phyloP scores from a whole-genome alignment of 2,797 vertebrate species.

The Myripristis jacobus region DNA sequence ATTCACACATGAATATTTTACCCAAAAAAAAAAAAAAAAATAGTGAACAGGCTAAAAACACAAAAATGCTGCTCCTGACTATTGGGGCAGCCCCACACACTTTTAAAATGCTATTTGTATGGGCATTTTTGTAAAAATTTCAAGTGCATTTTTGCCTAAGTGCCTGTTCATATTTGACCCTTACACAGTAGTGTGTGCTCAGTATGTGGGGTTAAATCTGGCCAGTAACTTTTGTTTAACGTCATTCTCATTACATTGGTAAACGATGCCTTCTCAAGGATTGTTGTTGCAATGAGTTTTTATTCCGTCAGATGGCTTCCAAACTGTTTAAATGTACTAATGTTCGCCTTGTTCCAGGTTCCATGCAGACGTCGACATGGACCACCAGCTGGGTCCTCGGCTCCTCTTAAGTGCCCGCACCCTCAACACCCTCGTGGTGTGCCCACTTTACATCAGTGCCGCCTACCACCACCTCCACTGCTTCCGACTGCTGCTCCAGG shows the following conservation, averaged over 20 bases:
- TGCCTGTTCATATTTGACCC: too few relatives aligned
- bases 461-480: slow-evolving; percentile 94
- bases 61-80: too few relatives aligned
- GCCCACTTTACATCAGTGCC: slow-evolving; percentile 94
- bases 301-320: background rate
- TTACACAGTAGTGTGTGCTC: too few relatives aligned
- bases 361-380: slow-evolving; percentile 92
- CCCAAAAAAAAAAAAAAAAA: background rate
- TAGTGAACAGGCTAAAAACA: background rate
- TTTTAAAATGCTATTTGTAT: too few relatives aligned
- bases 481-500: slow-evolving; percentile 90
- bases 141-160: too few relatives aligned
- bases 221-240: too few relatives aligned
- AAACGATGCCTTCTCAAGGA: too few relatives aligned
- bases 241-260: too few relatives aligned
- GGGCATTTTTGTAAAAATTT: too few relatives aligned
- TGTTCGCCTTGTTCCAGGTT: slow-evolving; percentile 79
- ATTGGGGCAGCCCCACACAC: too few relatives aligned
- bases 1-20: background rate
- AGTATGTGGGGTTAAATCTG: too few relatives aligned
- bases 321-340: background rate
- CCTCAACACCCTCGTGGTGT: slow-evolving; percentile 92
- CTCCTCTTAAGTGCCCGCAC: slow-evolving; percentile 83
- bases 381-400: slow-evolving; percentile 86
- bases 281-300: too few relatives aligned